Evolutionary conservation across 92 coral and sea anemone genomes (phyloP).

Genomic region (Epizoanthus stellaris): DNA sequence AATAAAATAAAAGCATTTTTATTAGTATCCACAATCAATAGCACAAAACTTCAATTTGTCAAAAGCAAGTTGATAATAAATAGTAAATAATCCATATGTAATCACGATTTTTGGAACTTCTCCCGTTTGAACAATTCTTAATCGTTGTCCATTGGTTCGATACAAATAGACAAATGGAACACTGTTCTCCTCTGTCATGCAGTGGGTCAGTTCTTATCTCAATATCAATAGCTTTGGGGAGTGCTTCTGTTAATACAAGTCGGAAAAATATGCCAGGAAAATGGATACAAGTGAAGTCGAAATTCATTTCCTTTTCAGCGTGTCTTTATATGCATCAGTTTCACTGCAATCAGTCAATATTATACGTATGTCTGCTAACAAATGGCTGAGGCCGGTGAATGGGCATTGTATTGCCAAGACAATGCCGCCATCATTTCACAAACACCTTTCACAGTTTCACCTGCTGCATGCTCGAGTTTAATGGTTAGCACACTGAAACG

Average conservation of each 20-base stretch:
- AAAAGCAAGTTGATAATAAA: slow-evolving; percentile 46
- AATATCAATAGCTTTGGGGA: slow-evolving; percentile 8
- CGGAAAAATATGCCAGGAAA: slow-evolving; percentile 2
- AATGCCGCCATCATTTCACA: slow-evolving; percentile 30
- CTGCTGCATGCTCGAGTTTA: background rate
- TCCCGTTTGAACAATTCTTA: slow-evolving; percentile 12
- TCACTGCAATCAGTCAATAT: slow-evolving; percentile 4
- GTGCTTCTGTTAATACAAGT: slow-evolving; percentile 1
- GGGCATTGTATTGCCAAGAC: slow-evolving; percentile 5
- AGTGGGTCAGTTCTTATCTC: slow-evolving; percentile 38
- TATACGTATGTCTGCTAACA: slow-evolving; percentile 22
- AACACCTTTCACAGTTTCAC: slow-evolving; percentile 23
- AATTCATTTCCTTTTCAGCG: slow-evolving; percentile 30
- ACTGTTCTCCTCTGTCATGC: slow-evolving; percentile 25
- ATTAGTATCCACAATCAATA: slow-evolving; percentile 25
- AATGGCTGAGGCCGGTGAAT: slow-evolving; percentile 38
- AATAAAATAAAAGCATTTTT: slow-evolving; percentile 35
- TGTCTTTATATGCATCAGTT: slow-evolving; percentile 3
- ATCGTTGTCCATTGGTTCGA: slow-evolving; percentile 2
- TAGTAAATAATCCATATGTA: slow-evolving; percentile 40
- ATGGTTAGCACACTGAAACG: background rate
- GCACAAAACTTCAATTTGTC: slow-evolving; percentile 52
- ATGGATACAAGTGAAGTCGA: slow-evolving; percentile 5
- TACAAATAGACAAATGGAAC: slow-evolving; percentile 18
- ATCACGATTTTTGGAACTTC: slow-evolving; percentile 16